These are phyloP conservation scores for Channallabes apus DNA, from an alignment of 2,797 vertebrate genomes.

Conservation along the genomic window DNA sequence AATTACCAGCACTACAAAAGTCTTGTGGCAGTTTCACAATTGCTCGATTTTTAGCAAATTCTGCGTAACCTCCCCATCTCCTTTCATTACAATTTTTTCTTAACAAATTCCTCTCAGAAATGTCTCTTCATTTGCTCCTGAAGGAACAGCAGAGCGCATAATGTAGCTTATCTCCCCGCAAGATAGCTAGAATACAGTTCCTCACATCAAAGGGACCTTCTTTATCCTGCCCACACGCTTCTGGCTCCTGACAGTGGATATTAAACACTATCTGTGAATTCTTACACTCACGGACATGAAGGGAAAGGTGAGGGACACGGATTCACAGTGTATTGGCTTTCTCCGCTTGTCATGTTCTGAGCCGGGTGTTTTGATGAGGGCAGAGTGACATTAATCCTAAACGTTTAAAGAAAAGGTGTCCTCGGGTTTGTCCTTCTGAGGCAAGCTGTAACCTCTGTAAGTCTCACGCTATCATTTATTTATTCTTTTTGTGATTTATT, in stretches of 20 bases:
- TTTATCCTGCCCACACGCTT: conserved; percentile 48
- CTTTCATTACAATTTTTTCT: background rate
- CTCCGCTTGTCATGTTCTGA: conserved; percentile 9
- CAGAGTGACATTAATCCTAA: conserved; percentile 10
- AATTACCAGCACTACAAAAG: conserved; percentile 9
- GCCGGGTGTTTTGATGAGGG: background rate
- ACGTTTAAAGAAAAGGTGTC: background rate
- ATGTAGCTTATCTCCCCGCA: conserved; percentile 38
- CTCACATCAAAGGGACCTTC: conserved; percentile 55
- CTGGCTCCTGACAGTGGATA: conserved; percentile 53
- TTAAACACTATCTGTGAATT: conserved; percentile 59
- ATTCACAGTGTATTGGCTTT: background rate
- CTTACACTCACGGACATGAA: conserved; percentile 26
- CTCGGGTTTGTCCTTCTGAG: background rate
- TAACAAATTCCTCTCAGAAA: background rate
- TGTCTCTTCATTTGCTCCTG: conserved; percentile 22
- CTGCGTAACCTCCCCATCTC: background rate
- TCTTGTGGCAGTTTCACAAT: background rate
- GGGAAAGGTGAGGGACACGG: conserved; percentile 13
- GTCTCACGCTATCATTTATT: background rate
- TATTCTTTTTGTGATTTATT: background rate
- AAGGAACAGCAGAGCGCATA: conserved; percentile 27
- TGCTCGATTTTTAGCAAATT: conserved; percentile 24
- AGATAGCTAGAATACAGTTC: conserved; percentile 40
- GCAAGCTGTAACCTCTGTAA: background rate